Conservation (phyloP, 2,888 invertebrate species). For the Limenitis camilla region DNA sequence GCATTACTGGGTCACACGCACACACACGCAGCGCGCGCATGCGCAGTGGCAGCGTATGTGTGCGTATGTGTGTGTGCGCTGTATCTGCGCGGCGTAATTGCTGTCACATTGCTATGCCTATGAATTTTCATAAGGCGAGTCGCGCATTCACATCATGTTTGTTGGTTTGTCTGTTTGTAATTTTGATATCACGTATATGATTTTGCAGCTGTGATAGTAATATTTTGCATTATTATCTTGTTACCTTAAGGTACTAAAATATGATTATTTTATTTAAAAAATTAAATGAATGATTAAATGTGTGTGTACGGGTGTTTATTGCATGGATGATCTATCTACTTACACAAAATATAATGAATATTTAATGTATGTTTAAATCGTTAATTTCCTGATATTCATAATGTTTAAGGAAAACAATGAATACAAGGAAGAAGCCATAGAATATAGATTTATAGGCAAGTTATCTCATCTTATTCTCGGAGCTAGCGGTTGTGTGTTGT, state of each 20-base stretch:
- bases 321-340: no score
- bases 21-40: not conserved
- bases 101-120: slow-evolving; percentile 21
- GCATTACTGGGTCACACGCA: not conserved
- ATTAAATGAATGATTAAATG: no score
- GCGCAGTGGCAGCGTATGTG: not conserved
- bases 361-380: no score
- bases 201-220: no score
- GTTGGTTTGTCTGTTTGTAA: not conserved
- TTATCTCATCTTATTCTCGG: not conserved
- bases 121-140: slow-evolving; percentile 19
- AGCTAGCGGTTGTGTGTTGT: slow-evolving; percentile 4
- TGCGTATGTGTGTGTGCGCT: not conserved
- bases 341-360: no score
- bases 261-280: no score
- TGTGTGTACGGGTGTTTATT: no score
- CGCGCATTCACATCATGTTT: slow-evolving; percentile 4
- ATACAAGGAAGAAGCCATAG: not conserved
- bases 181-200: not conserved
- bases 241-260: no score
- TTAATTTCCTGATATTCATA: no score
- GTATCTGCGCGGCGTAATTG: slow-evolving; percentile 16
- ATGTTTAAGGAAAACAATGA: no score
- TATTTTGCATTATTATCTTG: no score
- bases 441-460: not conserved